Percentiles rank a stretch among this genome's conserved stretches.
phyloP scores from a whole-genome alignment of 2,113 vertebrate species.

The Hyperoodon ampullatus region DNA sequence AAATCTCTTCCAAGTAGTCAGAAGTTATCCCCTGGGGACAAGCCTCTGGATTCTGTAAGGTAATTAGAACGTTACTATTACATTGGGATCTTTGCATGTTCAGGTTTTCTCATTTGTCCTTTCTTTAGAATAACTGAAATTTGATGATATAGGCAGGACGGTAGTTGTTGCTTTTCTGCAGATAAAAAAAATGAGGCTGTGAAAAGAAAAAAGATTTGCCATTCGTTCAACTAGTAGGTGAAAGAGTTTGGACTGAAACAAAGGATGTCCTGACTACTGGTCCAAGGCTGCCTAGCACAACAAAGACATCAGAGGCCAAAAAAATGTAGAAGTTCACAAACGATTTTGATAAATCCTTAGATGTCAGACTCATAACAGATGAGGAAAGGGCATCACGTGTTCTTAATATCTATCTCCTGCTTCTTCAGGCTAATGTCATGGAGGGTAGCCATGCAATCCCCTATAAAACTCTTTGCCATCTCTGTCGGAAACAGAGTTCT shows the following conservation, averaged over 20 bases:
- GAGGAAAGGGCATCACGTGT: constrained; percentile 68
- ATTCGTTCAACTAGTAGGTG: not conserved
- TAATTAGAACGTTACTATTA: not conserved
- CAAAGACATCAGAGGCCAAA: not conserved
- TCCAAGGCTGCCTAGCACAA: not conserved
- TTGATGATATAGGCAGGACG: not conserved
- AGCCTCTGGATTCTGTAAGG: not conserved
- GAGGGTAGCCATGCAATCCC: constrained; percentile 46
- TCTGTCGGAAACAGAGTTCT: constrained; percentile 11
- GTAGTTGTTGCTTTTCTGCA: not conserved
- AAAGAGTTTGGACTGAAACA: constrained; percentile 18
- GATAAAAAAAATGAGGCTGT: not conserved
- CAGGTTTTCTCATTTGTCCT: not conserved
- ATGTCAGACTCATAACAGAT: constrained; percentile 48
- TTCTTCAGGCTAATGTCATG: constrained; percentile 48
- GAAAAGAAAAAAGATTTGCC: not conserved
- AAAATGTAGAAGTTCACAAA: constrained; percentile 34
- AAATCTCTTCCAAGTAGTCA: not conserved
- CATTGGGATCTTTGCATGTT: not conserved
- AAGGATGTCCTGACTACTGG: not conserved
- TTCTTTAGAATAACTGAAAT: not conserved
- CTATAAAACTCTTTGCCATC: constrained; percentile 52
- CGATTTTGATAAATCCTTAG: constrained; percentile 51
- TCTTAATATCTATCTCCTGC: constrained; percentile 44
- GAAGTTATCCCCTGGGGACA: not conserved